A percentile compares a stretch with the other conserved stretches of the same genome.
Conservation (phyloP, 2,888 invertebrate genomes). For the Ophraella communa region DNA sequence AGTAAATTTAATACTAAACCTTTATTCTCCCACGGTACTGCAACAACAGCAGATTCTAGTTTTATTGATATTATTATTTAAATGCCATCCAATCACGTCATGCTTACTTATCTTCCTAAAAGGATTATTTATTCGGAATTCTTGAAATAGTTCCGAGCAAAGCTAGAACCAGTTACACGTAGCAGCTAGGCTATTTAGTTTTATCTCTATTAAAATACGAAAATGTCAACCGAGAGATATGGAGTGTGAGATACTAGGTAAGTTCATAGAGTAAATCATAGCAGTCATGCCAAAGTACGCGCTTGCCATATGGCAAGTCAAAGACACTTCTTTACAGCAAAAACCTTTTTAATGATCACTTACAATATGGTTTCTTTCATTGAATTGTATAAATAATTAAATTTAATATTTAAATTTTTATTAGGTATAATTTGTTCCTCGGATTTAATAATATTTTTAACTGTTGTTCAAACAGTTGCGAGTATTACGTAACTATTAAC, state of each 20-base stretch:
- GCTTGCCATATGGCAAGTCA: constrained; percentile 47
- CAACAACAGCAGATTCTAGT: not conserved
- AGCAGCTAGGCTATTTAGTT: constrained; percentile 22
- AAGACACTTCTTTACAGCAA: constrained; percentile 29
- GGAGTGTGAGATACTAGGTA: constrained; percentile 32
- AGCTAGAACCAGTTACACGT: constrained; percentile 16
- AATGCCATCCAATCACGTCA: constrained; percentile 20
- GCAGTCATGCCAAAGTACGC: constrained; percentile 38
- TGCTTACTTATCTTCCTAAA: constrained; percentile 6
- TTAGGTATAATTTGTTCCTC: not conserved
- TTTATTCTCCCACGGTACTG: not conserved
- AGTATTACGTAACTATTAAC: no score
- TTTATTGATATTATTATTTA: constrained; percentile 16
- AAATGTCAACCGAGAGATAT: constrained; percentile 36
- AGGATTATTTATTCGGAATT: constrained; percentile 12
- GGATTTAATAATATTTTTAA: not conserved
- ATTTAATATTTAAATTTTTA: not conserved
- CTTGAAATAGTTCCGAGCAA: constrained; percentile 6
- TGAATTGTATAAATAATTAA: not conserved
- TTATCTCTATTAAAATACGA: constrained; percentile 32
- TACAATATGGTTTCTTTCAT: not conserved
- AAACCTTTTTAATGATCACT: constrained; percentile 23
- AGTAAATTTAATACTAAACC: not conserved
- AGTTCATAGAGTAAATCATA: constrained; percentile 42
- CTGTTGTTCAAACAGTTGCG: not conserved